A percentile compares a stretch with the other conserved stretches of the same genome.
These are phyloP conservation scores for Agrypnus murinus DNA, from an alignment of 2,888 invertebrate species.

Conservation along the genomic window DNA sequence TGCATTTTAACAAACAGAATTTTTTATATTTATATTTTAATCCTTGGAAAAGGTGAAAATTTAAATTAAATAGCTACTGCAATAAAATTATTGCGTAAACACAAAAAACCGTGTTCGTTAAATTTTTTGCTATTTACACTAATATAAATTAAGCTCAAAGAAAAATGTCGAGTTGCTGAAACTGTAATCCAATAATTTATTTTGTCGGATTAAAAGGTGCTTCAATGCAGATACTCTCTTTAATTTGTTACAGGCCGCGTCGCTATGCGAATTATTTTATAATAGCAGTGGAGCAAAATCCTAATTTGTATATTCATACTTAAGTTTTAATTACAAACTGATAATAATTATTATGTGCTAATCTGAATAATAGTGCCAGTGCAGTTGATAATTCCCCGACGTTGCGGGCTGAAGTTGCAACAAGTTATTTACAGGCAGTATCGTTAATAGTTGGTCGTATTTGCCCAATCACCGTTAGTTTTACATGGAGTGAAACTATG, in stretches of 20 bases:
- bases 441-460: not conserved
- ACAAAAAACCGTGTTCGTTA: not conserved
- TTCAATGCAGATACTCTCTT: slow-evolving; percentile 25
- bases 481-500: too few relatives aligned
- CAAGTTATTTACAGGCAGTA: slow-evolving; percentile 3
- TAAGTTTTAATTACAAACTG: slow-evolving; percentile 19
- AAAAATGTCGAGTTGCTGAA: slow-evolving; percentile 36
- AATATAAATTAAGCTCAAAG: slow-evolving; percentile 25
- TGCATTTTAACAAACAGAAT: slow-evolving; percentile 8
- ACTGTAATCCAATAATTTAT: slow-evolving; percentile 48
- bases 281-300: not conserved
- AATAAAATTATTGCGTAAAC: not conserved
- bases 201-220: slow-evolving; percentile 42
- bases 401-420: not conserved
- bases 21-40: not conserved
- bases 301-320: not conserved
- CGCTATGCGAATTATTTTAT: not conserved
- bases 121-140: not conserved
- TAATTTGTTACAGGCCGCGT: slow-evolving; percentile 8
- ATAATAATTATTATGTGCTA: not conserved
- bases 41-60: not conserved
- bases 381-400: too few relatives aligned
- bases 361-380: too few relatives aligned
- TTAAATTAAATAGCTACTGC: not conserved
- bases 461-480: not conserved